A percentile compares a stretch with the other conserved stretches of the same genome.
Conservation (phyloP, 2,113 vertebrate species). For the Myocastor coypus region DNA sequence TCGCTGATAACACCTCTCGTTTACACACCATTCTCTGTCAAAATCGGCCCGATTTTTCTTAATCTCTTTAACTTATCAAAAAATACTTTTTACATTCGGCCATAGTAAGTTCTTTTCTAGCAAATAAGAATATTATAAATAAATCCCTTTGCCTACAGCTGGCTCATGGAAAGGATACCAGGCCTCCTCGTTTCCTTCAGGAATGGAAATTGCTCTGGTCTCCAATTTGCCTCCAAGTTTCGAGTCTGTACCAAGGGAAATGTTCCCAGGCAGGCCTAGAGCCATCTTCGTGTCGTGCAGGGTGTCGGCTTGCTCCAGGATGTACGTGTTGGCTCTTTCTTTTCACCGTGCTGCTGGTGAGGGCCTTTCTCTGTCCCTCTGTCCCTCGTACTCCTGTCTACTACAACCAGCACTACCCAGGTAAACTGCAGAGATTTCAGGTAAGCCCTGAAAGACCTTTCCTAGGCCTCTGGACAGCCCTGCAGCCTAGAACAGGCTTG, state of each 20-base stretch:
- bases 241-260: constrained; percentile 70
- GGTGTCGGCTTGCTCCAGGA: not conserved
- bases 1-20: constrained; percentile 92
- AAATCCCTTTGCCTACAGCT: constrained; percentile 86
- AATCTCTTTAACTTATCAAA: constrained; percentile 91
- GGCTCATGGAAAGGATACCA: constrained; percentile 84
- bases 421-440: not conserved
- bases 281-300: constrained; percentile 48
- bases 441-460: not conserved
- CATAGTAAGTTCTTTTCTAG: constrained; percentile 87
- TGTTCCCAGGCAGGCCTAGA: constrained; percentile 42
- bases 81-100: constrained; percentile 89
- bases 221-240: constrained; percentile 84
- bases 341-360: not conserved
- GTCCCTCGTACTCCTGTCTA: not conserved
- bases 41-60: constrained; percentile 90
- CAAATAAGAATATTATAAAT: constrained; percentile 90
- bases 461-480: not conserved
- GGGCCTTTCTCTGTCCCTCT: not conserved
- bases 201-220: constrained; percentile 80
- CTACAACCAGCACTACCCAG: not conserved
- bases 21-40: constrained; percentile 94
- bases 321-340: not conserved
- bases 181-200: constrained; percentile 74
- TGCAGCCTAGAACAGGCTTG: not conserved